Conservation (phyloP, 2,888 invertebrate genomes). For the Tuberolachnus salignus region DNA sequence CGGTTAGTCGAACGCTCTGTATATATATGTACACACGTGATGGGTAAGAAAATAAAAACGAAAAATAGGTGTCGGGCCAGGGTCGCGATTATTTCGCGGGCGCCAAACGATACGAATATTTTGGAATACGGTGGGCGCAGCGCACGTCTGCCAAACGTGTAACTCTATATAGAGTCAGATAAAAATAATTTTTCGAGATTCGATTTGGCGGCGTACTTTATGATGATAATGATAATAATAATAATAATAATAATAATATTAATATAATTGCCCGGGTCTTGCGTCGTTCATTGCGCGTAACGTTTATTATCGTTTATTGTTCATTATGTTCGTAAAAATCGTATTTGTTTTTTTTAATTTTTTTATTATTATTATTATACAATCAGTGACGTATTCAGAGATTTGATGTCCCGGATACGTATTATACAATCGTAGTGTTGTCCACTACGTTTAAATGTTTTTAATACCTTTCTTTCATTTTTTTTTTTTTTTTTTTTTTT, state of each 20-base stretch:
- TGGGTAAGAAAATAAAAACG: background rate
- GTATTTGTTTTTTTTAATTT: no score
- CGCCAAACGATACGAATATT: constrained; percentile 25
- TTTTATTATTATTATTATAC: background rate
- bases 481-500: no score
- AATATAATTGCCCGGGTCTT: background rate
- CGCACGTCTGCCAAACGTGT: constrained; percentile 14
- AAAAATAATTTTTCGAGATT: constrained; percentile 21
- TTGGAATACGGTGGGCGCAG: background rate
- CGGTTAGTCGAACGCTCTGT: no score
- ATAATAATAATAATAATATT: background rate
- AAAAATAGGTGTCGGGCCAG: constrained; percentile 28
- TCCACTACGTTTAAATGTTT: no score
- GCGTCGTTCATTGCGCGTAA: background rate
- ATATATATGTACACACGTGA: no score
- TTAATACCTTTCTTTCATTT: no score
- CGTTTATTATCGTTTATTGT: background rate
- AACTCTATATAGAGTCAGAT: background rate
- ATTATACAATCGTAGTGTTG: no score
- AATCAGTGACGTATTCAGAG: no score
- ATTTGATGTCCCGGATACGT: no score
- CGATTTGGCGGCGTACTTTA: background rate
- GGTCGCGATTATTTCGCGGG: constrained; percentile 5
- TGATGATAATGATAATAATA: background rate
- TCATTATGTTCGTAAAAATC: no score